Evolutionary conservation across 2,888 invertebrate genomes (phyloP).

Genomic region (Stratiomys singularior): DNA sequence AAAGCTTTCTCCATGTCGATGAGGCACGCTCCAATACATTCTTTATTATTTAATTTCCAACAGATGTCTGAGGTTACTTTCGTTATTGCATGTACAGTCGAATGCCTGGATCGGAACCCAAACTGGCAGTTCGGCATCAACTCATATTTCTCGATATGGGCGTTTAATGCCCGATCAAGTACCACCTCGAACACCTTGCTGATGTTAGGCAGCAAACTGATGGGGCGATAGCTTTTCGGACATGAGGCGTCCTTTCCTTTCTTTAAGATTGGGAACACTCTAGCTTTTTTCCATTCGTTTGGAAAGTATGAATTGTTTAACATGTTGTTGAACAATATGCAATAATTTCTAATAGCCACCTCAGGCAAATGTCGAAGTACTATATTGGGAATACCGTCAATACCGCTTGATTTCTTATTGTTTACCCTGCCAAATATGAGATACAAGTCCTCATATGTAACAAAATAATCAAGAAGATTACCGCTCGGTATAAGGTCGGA

Average conservation of each 20-base stretch:
- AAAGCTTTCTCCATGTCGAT: slow-evolving; percentile 47
- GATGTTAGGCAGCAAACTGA: slow-evolving; percentile 55
- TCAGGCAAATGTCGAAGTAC: background rate
- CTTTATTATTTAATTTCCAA: slow-evolving; percentile 15
- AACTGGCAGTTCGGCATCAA: slow-evolving; percentile 54
- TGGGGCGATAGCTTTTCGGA: slow-evolving; percentile 53
- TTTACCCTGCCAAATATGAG: background rate
- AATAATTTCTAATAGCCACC: background rate
- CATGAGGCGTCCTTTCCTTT: slow-evolving; percentile 49
- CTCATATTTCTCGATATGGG: slow-evolving; percentile 46
- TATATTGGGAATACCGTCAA: slow-evolving; percentile 8
- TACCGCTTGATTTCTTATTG: background rate
- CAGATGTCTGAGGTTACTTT: slow-evolving; percentile 16
- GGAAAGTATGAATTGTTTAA: slow-evolving; percentile 5
- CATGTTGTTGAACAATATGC: background rate
- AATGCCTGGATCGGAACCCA: slow-evolving; percentile 54
- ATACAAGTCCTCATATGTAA: no score
- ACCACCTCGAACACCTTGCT: slow-evolving; percentile 55
- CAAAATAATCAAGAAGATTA: no score
- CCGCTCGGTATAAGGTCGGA: no score
- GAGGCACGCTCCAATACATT: slow-evolving; percentile 8
- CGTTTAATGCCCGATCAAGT: slow-evolving; percentile 38
- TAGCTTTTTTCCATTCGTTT: slow-evolving; percentile 53
- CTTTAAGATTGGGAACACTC: slow-evolving; percentile 53
- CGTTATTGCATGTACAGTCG: slow-evolving; percentile 51